Conservation (phyloP, 2,797 vertebrate species). For the Sebastes aleutianus region DNA sequence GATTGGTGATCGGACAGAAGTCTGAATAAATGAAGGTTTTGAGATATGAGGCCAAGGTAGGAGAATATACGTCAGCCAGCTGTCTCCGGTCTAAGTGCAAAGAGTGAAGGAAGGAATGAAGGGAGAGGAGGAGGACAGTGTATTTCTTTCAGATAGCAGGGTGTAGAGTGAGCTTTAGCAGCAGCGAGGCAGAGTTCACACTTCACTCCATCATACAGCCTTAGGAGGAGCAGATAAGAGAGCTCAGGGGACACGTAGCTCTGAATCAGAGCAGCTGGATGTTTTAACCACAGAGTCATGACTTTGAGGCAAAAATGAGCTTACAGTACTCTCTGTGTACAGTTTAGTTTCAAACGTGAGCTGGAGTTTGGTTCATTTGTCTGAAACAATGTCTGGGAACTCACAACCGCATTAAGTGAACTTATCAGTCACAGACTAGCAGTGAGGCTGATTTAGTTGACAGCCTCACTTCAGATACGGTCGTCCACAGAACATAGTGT, state of each 20-base stretch:
- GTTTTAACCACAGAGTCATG: constrained; percentile 36
- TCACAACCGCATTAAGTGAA: background rate
- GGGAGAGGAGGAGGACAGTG: constrained; percentile 35
- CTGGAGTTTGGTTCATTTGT: background rate
- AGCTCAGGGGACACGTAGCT: constrained; percentile 34
- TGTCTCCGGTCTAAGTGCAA: constrained; percentile 19
- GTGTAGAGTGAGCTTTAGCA: constrained; percentile 73
- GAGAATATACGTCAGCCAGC: constrained; percentile 18
- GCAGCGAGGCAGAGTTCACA: constrained; percentile 50
- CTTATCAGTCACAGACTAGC: background rate
- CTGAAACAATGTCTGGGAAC: background rate
- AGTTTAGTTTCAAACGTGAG: background rate
- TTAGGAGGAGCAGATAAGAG: constrained; percentile 48
- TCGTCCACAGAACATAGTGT: background rate
- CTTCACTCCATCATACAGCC: constrained; percentile 47
- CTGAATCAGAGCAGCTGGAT: constrained; percentile 49
- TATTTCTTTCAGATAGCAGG: constrained; percentile 66
- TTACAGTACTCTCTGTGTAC: background rate
- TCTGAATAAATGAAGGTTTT: background rate
- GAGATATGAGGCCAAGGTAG: background rate
- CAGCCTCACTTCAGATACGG: background rate
- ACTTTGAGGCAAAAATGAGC: constrained; percentile 2
- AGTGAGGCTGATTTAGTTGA: constrained; percentile 4
- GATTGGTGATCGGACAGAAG: background rate
- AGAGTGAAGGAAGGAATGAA: constrained; percentile 43